These are phyloP conservation scores for Pelmatolapia mariae DNA, from an alignment of 2,113 vertebrate species.

Conservation along the genomic window DNA sequence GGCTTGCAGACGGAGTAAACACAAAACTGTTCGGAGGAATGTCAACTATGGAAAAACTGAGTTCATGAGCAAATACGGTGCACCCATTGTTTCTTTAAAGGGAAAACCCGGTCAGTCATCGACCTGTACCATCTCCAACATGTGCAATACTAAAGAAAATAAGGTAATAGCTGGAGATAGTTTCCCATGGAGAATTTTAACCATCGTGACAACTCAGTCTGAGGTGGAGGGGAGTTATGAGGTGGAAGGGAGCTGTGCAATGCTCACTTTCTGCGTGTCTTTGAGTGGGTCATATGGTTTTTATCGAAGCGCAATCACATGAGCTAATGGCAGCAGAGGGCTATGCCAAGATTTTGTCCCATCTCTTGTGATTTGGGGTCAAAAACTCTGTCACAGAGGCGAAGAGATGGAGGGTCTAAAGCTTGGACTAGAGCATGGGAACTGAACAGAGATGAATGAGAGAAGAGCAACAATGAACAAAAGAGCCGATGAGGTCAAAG, in stretches of 20 bases:
- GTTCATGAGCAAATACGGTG: not conserved
- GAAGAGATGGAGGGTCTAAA: not conserved
- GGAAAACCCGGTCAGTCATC: not conserved
- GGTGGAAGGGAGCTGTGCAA: constrained; percentile 8
- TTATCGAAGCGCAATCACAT: constrained; percentile 44
- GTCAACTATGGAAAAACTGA: constrained; percentile 47
- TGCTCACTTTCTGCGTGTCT: constrained; percentile 24
- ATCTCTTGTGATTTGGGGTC: constrained; percentile 21
- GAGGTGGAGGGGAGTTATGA: constrained; percentile 20
- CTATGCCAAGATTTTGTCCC: constrained; percentile 32
- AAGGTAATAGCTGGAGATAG: constrained; percentile 33
- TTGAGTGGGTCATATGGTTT: constrained; percentile 58
- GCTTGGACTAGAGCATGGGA: not conserved
- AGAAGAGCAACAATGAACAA: not conserved
- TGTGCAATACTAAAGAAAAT: constrained; percentile 1
- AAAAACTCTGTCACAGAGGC: not conserved
- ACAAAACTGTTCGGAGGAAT: constrained; percentile 32
- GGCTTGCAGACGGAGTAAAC: constrained; percentile 26
- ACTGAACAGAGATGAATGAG: not conserved
- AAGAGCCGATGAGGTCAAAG: not conserved
- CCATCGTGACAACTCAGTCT: constrained; percentile 14
- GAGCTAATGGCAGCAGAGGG: constrained; percentile 45
- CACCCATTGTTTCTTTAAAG: not conserved
- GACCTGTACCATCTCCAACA: not conserved
- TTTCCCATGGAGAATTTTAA: constrained; percentile 29